These are phyloP conservation scores for Thalassophryne amazonica DNA, from an alignment of 2,797 vertebrate species.

Conservation along the genomic window DNA sequence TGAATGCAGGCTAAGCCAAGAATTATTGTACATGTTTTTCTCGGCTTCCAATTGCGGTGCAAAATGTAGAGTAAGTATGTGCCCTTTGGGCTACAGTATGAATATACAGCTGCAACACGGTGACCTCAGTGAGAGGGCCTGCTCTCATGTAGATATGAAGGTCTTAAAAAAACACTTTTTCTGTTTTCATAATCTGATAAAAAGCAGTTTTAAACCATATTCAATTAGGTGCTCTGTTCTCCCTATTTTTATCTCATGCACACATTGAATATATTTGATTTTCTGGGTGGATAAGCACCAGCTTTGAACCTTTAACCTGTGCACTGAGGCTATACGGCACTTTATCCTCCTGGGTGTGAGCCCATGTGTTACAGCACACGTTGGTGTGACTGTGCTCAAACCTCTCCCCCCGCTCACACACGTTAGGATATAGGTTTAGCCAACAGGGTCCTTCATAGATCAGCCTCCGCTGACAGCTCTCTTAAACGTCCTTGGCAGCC, in stretches of 20 bases:
- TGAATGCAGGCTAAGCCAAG: too few species aligned
- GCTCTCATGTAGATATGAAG: too few species aligned
- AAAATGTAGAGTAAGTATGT: too few species aligned
- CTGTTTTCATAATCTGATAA: conserved; percentile 6
- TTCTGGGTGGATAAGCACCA: conserved; percentile 49
- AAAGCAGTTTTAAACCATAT: too few species aligned
- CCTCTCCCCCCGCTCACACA: conserved; percentile 13
- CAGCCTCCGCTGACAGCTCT: conserved; percentile 76
- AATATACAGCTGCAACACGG: too few species aligned
- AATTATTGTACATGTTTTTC: too few species aligned
- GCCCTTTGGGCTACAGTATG: too few species aligned
- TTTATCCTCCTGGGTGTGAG: conserved; percentile 30
- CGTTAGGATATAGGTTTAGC: conserved; percentile 62
- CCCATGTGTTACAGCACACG: conserved; percentile 33
- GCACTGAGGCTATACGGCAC: conserved; percentile 24
- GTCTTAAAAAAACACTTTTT: too few species aligned
- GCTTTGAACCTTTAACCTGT: conserved; percentile 46
- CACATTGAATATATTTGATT: conserved; percentile 42
- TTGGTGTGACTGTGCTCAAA: conserved; percentile 14
- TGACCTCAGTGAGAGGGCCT: too few species aligned
- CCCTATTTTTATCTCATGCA: conserved; percentile 27
- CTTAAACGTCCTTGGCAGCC: conserved; percentile 83
- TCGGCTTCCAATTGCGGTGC: too few species aligned
- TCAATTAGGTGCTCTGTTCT: too few species aligned
- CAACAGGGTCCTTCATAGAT: conserved; percentile 72